These are phyloP conservation scores for Bradypodion pumilum DNA, from an alignment of 2,797 vertebrate genomes.

Conservation along the genomic window DNA sequence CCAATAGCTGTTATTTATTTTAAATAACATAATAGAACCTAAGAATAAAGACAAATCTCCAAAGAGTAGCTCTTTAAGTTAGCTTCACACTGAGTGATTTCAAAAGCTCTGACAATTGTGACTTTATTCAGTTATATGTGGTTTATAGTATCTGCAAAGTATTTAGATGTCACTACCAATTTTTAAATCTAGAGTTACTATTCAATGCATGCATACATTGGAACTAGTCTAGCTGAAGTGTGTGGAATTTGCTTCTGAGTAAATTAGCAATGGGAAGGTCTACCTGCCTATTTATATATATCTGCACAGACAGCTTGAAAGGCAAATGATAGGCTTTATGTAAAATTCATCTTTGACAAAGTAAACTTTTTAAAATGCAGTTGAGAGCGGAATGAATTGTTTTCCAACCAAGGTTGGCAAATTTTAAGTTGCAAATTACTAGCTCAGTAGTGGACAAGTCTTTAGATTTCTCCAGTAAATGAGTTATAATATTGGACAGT, in stretches of 20 bases:
- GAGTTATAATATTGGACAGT: conserved; percentile 46
- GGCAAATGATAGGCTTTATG: background rate
- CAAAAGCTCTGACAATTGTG: background rate
- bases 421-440: conserved; percentile 47
- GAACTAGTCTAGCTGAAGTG: background rate
- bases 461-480: conserved; percentile 34
- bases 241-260: background rate
- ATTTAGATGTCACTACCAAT: conserved; percentile 33
- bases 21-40: background rate
- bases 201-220: background rate
- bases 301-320: conserved; percentile 23
- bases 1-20: background rate
- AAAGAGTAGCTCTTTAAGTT: background rate
- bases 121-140: conserved; percentile 4
- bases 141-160: conserved; percentile 11
- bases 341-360: conserved; percentile 30
- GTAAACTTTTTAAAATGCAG: conserved; percentile 28
- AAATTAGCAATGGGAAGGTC: background rate
- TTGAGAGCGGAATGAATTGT: background rate
- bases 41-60: background rate
- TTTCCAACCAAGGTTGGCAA: conserved; percentile 21
- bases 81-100: background rate
- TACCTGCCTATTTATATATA: background rate
- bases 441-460: conserved; percentile 12
- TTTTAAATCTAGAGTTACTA: background rate